These are phyloP conservation scores for Hoplostethus atlanticus DNA, from an alignment of 2,797 vertebrate species.

Conservation along the genomic window DNA sequence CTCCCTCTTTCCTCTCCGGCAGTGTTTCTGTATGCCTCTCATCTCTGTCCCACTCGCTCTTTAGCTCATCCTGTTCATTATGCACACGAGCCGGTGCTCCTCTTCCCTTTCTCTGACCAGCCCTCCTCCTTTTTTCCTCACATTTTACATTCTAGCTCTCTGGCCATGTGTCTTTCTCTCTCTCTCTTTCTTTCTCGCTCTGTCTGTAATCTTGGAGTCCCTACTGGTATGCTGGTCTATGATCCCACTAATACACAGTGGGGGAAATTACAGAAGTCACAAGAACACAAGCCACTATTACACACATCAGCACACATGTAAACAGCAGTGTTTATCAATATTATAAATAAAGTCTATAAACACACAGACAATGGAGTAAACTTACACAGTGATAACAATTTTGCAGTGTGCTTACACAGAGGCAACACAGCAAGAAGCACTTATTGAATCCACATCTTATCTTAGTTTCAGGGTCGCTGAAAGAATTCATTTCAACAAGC, in stretches of 20 bases:
- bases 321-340: slow-evolving; percentile 19
- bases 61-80: slow-evolving; percentile 72
- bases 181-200: slow-evolving; percentile 19
- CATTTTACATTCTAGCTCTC: slow-evolving; percentile 53
- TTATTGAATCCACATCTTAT: not conserved
- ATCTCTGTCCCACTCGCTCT: slow-evolving; percentile 57
- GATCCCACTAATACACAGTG: slow-evolving; percentile 51
- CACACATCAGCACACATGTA: slow-evolving; percentile 11
- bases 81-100: slow-evolving; percentile 54
- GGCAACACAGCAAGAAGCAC: not conserved
- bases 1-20: slow-evolving; percentile 67
- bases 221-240: slow-evolving; percentile 34
- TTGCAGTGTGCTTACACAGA: slow-evolving; percentile 8
- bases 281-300: slow-evolving; percentile 15
- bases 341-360: slow-evolving; percentile 20
- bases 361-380: slow-evolving; percentile 4
- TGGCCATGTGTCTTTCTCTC: slow-evolving; percentile 46
- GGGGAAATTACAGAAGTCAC: slow-evolving; percentile 28
- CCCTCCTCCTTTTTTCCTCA: slow-evolving; percentile 48
- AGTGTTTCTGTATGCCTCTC: slow-evolving; percentile 71
- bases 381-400: not conserved
- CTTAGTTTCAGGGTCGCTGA: not conserved
- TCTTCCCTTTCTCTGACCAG: slow-evolving; percentile 52
- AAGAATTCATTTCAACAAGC: slow-evolving; percentile 4
- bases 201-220: slow-evolving; percentile 39